Percentiles rank a stretch among this genome's conserved stretches.
These are phyloP conservation scores for Cygnus buccinator DNA, from an alignment of 2,113 vertebrate genomes.

Conservation along the genomic window DNA sequence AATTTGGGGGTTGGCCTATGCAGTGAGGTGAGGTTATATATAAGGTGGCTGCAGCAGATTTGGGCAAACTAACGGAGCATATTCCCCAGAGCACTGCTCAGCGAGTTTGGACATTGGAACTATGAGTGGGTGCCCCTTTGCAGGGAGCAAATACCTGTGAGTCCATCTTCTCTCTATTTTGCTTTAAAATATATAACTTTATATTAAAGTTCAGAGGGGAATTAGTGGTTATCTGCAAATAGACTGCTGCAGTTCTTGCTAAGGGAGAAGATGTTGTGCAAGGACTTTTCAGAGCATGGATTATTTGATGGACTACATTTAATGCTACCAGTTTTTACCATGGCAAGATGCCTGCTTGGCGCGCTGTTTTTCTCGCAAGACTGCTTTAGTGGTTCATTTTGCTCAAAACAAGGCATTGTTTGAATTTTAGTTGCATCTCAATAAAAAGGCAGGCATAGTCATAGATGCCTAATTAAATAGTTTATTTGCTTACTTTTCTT, in stretches of 20 bases:
- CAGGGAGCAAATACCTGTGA: slow-evolving; percentile 83
- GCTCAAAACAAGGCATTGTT: not conserved
- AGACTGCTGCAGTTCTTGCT: not conserved
- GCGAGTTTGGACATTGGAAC: not conserved
- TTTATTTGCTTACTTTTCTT: slow-evolving; percentile 22
- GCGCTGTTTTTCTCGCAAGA: not conserved
- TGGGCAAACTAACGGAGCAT: not conserved
- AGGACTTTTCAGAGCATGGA: not conserved
- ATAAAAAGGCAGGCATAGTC: not conserved
- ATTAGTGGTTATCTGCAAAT: not conserved
- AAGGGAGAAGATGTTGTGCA: not conserved
- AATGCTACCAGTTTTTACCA: not conserved
- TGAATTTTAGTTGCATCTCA: not conserved
- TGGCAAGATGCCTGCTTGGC: not conserved
- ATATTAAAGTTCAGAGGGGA: not conserved
- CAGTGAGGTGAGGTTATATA: slow-evolving; percentile 45
- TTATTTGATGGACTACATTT: not conserved
- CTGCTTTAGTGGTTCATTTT: not conserved
- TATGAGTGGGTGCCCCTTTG: slow-evolving; percentile 92
- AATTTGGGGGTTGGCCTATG: slow-evolving; percentile 59
- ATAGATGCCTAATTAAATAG: not conserved
- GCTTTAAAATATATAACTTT: not conserved
- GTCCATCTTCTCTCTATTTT: slow-evolving; percentile 56
- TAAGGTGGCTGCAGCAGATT: slow-evolving; percentile 19
- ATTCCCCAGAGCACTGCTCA: not conserved